phyloP scores from a whole-genome alignment of 2,888 invertebrate species.

The Meandrusa payeni region DNA sequence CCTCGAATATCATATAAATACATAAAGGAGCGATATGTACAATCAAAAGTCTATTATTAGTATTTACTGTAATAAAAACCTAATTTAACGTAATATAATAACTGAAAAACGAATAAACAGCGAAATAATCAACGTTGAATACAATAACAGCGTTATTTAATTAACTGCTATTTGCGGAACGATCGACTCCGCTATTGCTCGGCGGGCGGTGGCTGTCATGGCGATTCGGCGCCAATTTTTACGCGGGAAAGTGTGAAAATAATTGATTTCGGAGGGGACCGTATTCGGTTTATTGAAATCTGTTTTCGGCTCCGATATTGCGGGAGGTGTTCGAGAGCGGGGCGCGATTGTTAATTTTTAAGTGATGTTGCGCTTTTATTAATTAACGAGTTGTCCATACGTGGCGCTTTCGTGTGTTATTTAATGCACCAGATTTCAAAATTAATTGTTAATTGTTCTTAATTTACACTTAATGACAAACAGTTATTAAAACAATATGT shows the following conservation, averaged over 20 bases:
- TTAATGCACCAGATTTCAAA: too few species aligned
- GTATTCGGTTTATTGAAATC: constrained; percentile 37
- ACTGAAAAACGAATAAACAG: constrained; percentile 24
- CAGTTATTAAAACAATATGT: too few species aligned
- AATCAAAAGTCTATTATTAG: too few species aligned
- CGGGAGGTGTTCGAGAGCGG: constrained; percentile 8
- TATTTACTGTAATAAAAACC: too few species aligned
- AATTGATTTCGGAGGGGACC: constrained; percentile 61
- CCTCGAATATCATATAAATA: too few species aligned
- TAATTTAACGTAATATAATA: constrained; percentile 17
- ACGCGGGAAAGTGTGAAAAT: constrained; percentile 64
- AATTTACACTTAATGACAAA: too few species aligned
- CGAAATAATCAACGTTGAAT: constrained; percentile 29
- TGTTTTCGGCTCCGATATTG: constrained; percentile 29
- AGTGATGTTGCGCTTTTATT: constrained; percentile 19
- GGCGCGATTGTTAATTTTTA: constrained; percentile 6
- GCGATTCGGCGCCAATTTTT: constrained; percentile 57
- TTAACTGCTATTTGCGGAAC: constrained; percentile 42
- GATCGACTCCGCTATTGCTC: constrained; percentile 37
- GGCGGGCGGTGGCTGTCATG: constrained; percentile 32
- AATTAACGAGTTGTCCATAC: too few species aligned
- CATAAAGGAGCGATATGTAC: too few species aligned
- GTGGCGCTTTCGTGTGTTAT: too few species aligned
- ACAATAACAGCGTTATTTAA: constrained; percentile 37
- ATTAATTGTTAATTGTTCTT: too few species aligned